Conservation (phyloP, 35 echinoderm and acorn worm species). For the Chiridota heheva region DNA sequence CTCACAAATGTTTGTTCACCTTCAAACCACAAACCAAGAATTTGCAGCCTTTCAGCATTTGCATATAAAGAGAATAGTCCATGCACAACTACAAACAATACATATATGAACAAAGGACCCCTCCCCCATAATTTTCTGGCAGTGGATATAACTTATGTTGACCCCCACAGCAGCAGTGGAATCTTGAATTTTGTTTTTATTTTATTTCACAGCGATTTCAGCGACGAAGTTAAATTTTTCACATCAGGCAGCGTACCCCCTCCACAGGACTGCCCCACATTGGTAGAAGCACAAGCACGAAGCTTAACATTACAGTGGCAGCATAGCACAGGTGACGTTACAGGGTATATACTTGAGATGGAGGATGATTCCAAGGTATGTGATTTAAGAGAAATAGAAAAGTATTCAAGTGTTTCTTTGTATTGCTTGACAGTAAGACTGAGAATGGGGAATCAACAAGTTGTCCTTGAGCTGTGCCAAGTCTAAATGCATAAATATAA, state of each 20-base stretch:
- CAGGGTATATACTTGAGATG: conserved; percentile 87
- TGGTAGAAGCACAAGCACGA: conserved; percentile 56
- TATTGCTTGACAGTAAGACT: not conserved
- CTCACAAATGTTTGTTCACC: no score
- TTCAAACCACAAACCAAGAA: no score
- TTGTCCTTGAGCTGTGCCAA: not conserved
- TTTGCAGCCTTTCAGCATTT: no score
- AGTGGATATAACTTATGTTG: no score
- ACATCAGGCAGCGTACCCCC: conserved; percentile 87
- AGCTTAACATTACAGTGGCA: conserved; percentile 81
- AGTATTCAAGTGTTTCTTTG: not conserved
- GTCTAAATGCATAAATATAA: not conserved
- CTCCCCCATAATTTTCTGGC: no score
- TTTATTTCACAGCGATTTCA: conserved; percentile 75
- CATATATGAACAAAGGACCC: no score
- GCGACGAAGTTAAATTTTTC: conserved; percentile 61
- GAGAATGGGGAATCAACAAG: not conserved
- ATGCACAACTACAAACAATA: no score
- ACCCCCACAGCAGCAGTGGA: no score
- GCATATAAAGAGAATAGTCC: no score
- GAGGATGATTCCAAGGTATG: conserved; percentile 87
- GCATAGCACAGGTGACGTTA: conserved; percentile 69
- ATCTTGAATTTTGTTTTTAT: no score
- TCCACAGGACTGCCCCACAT: conserved; percentile 47
- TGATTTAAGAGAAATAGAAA: not conserved